Conservation (phyloP, 2,797 vertebrate genomes). For the Mycteria americana region DNA sequence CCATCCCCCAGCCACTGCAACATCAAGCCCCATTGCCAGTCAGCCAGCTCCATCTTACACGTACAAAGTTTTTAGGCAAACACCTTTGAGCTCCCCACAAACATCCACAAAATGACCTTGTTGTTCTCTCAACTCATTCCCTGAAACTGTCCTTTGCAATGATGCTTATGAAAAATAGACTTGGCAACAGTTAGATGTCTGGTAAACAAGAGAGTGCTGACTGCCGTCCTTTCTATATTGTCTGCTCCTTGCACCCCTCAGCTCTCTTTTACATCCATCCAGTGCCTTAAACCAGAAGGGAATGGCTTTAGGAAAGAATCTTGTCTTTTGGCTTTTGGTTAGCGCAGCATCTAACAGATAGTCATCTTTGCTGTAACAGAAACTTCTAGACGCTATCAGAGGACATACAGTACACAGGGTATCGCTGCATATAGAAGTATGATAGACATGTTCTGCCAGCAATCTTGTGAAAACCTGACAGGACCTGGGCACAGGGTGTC, state of each 20-base stretch:
- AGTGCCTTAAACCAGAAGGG: neutral
- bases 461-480: neutral
- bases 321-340: neutral
- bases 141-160: neutral
- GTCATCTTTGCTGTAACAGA: neutral
- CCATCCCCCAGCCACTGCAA: neutral
- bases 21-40: neutral
- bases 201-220: neutral
- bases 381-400: neutral
- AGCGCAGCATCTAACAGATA: neutral
- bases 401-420: neutral
- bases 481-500: neutral
- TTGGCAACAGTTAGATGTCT: neutral
- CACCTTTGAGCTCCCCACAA: neutral
- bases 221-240: neutral
- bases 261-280: neutral
- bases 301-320: neutral
- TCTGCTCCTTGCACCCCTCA: neutral
- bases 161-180: neutral
- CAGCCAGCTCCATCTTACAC: neutral
- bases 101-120: neutral
- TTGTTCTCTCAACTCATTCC: neutral
- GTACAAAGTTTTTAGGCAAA: neutral
- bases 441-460: neutral
- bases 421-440: neutral